phyloP scores from a whole-genome alignment of 2,113 vertebrate species.

The Proteles cristata region DNA sequence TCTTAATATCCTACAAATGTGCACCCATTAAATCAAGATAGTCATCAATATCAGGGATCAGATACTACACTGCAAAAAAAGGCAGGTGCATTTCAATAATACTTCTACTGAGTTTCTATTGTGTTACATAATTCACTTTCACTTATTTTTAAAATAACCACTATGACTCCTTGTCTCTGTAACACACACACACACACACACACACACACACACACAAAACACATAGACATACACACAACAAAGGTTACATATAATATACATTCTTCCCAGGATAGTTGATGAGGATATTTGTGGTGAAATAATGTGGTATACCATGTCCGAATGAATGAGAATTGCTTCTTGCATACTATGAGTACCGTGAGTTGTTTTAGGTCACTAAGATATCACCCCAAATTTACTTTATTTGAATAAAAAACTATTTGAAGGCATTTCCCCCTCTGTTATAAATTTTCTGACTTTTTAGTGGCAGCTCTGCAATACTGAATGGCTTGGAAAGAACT shows the following conservation, averaged over 20 bases:
- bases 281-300: background rate
- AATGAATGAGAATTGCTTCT: background rate
- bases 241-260: background rate
- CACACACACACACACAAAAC: background rate
- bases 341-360: background rate
- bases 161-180: background rate
- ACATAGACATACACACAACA: background rate
- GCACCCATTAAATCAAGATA: background rate
- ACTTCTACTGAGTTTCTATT: background rate
- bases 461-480: background rate
- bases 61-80: background rate
- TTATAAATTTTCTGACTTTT: background rate
- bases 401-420: background rate
- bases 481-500: background rate
- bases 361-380: background rate
- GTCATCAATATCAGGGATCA: background rate
- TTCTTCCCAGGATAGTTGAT: background rate
- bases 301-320: background rate
- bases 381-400: background rate
- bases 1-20: background rate
- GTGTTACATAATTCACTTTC: constrained; percentile 7
- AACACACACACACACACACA: background rate
- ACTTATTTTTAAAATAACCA: constrained; percentile 41
- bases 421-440: background rate
- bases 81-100: background rate